Conservation (phyloP, 2,797 vertebrate species). For the Sphaeramia orbicularis region DNA sequence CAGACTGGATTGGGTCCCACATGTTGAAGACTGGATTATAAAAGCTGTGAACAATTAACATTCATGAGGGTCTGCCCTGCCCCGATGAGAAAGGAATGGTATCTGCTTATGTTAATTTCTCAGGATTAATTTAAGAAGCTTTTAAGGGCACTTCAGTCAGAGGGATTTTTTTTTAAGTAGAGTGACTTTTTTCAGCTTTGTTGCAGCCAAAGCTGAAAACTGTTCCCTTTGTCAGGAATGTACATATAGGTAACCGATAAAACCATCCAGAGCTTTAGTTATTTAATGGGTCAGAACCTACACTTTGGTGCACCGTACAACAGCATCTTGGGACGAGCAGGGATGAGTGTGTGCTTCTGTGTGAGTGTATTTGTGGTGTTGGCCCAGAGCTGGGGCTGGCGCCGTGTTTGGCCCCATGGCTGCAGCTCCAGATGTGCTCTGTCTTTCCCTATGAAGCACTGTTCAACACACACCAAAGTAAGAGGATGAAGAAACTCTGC, state of each 20-base stretch:
- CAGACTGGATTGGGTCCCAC: constrained; percentile 66
- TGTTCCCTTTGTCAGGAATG: constrained; percentile 7
- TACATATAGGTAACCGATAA: not conserved
- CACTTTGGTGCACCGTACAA: constrained; percentile 30
- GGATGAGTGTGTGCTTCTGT: constrained; percentile 34
- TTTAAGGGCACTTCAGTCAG: constrained; percentile 61
- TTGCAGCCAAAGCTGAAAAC: constrained; percentile 20
- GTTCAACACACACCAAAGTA: constrained; percentile 50
- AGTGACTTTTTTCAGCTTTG: constrained; percentile 43
- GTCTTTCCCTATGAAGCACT: constrained; percentile 66
- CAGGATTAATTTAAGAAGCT: constrained; percentile 77
- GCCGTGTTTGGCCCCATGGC: constrained; percentile 74
- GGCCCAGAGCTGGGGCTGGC: constrained; percentile 68
- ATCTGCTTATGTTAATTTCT: constrained; percentile 74
- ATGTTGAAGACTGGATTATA: constrained; percentile 71
- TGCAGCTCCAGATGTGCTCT: constrained; percentile 82
- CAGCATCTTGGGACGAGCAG: constrained; percentile 31
- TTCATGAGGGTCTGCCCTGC: constrained; percentile 64
- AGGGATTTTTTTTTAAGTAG: constrained; percentile 48
- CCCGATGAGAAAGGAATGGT: constrained; percentile 62
- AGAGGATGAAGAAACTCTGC: constrained; percentile 41
- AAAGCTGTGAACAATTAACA: constrained; percentile 81
- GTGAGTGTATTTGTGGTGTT: constrained; percentile 66
- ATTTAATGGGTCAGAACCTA: constrained; percentile 35
- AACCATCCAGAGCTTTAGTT: constrained; percentile 6